These are phyloP conservation scores for Mus musculus DNA, from an alignment of 2,113 vertebrate genomes.

Conservation along the genomic window DNA sequence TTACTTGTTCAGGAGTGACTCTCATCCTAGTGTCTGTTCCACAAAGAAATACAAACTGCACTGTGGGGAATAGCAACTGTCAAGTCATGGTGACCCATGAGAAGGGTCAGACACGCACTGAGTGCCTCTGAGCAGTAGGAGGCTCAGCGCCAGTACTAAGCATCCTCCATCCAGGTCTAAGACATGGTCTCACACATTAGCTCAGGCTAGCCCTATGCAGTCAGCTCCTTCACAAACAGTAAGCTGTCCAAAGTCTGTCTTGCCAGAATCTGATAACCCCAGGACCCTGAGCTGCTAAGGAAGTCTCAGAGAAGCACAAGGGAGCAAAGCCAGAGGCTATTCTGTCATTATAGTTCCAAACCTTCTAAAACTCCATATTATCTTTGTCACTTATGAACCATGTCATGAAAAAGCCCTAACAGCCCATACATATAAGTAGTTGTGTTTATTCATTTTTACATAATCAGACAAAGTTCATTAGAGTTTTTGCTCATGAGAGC, in stretches of 20 bases:
- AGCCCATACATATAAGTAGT: background rate
- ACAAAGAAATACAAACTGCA: constrained; percentile 26
- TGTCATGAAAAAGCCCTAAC: constrained; percentile 22
- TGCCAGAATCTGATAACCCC: background rate
- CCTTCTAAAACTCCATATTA: background rate
- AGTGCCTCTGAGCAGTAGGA: background rate
- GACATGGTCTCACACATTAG: background rate
- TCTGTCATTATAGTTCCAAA: background rate
- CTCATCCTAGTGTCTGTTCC: background rate
- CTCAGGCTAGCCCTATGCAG: background rate
- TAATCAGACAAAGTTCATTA: background rate
- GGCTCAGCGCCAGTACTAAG: background rate
- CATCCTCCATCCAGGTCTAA: background rate
- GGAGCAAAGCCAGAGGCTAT: background rate
- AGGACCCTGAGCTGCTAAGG: background rate
- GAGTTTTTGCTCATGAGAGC: background rate
- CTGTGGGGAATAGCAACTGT: background rate
- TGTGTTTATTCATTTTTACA: background rate
- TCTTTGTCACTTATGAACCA: background rate
- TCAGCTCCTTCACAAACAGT: background rate
- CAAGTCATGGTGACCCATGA: constrained; percentile 10
- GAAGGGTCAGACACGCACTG: background rate
- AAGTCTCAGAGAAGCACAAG: background rate
- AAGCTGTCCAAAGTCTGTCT: background rate
- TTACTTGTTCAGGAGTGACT: constrained; percentile 21